A percentile compares a stretch with the other conserved stretches of the same genome.
These are phyloP conservation scores for Brachionichthys hirsutus DNA, from an alignment of 2,113 vertebrate species.

Conservation along the genomic window DNA sequence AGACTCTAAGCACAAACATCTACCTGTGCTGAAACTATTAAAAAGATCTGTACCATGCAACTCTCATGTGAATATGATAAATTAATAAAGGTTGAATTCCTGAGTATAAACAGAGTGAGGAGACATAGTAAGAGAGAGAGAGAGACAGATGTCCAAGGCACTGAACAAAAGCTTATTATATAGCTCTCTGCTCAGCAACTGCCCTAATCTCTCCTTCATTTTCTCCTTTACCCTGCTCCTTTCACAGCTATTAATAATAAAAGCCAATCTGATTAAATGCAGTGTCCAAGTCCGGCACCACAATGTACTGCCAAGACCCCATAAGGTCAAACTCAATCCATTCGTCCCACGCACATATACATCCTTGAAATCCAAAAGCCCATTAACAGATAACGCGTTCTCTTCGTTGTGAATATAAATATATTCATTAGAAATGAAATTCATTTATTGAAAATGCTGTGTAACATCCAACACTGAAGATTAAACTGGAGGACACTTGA, in stretches of 20 bases:
- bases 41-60: not conserved
- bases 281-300: conserved; percentile 32
- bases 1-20: no score
- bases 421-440: not conserved
- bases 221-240: conserved; percentile 51
- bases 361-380: not conserved
- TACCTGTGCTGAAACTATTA: no score
- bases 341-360: not conserved
- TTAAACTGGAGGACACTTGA: no score
- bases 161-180: conserved; percentile 53
- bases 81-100: conserved; percentile 23
- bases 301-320: conserved; percentile 27
- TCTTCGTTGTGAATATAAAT: not conserved
- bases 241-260: conserved; percentile 71
- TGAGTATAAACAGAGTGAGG: no score
- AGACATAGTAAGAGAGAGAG: not conserved
- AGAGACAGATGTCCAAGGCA: conserved; percentile 28
- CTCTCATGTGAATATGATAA: conserved; percentile 7
- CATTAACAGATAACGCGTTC: conserved; percentile 8
- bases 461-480: not conserved
- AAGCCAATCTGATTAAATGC: conserved; percentile 66
- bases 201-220: conserved; percentile 41
- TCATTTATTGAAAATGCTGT: not conserved
- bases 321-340: conserved; percentile 32
- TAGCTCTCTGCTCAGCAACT: conserved; percentile 63